Evolutionary conservation across 2,113 vertebrate genomes (phyloP).

Genomic region (Axis porcinus): DNA sequence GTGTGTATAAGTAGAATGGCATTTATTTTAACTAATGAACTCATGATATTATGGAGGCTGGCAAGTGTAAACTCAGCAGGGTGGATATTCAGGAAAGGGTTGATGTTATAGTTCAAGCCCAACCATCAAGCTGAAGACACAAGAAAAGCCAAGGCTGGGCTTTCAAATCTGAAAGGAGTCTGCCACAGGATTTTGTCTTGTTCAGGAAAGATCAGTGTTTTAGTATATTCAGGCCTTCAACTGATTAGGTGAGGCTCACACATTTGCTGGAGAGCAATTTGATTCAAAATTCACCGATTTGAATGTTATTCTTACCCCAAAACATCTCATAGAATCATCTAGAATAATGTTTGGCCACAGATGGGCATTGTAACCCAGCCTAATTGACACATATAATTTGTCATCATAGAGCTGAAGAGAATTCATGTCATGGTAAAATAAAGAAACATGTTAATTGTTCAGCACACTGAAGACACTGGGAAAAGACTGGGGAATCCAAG

Average conservation of each 20-base stretch:
- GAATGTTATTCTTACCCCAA: too few species aligned
- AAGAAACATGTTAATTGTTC: not conserved
- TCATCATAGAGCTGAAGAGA: too few species aligned
- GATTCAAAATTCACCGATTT: too few species aligned
- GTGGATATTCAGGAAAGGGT: not conserved
- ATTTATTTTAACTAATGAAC: not conserved
- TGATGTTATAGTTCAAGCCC: not conserved
- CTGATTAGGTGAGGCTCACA: fast-evolving
- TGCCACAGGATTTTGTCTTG: not conserved
- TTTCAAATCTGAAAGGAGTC: not conserved
- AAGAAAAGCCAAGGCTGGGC: not conserved
- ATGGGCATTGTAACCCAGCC: too few species aligned
- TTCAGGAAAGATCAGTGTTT: not conserved
- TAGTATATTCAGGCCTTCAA: not conserved
- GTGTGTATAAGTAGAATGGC: not conserved
- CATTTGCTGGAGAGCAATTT: not conserved
- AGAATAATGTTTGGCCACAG: too few species aligned
- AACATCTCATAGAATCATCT: too few species aligned
- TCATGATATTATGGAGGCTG: not conserved
- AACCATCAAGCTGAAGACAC: not conserved
- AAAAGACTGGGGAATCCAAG: not conserved
- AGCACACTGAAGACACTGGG: too few species aligned
- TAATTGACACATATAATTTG: too few species aligned
- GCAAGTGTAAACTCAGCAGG: not conserved
- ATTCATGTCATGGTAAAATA: too few species aligned